Base-by-base conservation (phyloP, 2,113 vertebrate species). In the Xenotilapia longispinis region DNA sequence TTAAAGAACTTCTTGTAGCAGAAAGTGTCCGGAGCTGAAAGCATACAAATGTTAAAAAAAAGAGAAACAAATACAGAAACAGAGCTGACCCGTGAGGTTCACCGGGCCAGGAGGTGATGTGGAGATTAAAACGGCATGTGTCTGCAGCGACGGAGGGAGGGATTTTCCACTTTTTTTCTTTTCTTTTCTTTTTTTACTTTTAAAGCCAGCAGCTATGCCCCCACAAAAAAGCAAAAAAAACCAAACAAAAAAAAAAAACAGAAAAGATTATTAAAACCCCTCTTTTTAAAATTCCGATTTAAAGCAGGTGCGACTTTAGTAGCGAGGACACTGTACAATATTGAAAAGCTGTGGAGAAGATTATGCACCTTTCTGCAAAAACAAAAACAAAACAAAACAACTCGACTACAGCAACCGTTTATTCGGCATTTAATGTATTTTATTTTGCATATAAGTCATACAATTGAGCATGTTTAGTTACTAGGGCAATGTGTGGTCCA, bases 1-100 rank as follows among this genome's bases (percentile, higher is more conserved):
- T 98, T 95, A 95, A 99, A 99, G 96, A 99, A 99, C 96, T 97
- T 99, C 94, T 98, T 99, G 95, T 97, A 96, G 96, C 96, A 96
- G 93, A 99, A 99, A 85, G 98, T 97, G 88, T 98, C 98, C 87
- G 97, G 97, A 93, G 97, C 99, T 99, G 93, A 83, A 84, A 65
- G 86, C 42, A 54, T 36, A 45, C 8, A 73, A 21, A 73, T 49
- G 28, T 65, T 12, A 79, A 23, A 79, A 68, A 68, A 68, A n/a
- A 6, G 9, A 38, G n/a, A 68, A 40, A 3, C 17, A 31, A 28
- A 14, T 8, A 45, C 6, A 45, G 36, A 68, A 55, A 53, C 17
- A 81, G 11, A 40, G 38, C 9, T 73, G 55, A 73, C 9, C 7
- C 4, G n/a, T 1, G 14, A 58, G 15, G 31, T 86, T 54, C 21